A percentile compares a stretch with the other conserved stretches of the same genome.
Evolutionary conservation across 2,797 vertebrate species (phyloP).

Genomic region (Gymnoscopelus microlampas): DNA sequence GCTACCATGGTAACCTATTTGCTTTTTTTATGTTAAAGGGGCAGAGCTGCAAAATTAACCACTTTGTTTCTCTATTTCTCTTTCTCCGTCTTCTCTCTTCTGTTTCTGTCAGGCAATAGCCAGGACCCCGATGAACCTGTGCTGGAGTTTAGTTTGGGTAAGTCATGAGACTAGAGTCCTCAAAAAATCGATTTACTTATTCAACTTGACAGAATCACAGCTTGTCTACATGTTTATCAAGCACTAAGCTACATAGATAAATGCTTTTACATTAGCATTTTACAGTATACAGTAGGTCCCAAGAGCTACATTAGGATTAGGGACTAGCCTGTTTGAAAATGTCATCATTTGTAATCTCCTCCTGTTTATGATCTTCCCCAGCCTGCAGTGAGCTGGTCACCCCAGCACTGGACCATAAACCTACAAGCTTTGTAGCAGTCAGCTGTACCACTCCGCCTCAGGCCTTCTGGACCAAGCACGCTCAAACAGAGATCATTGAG

Average conservation of each 20-base stretch:
- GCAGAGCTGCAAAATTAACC: neutral
- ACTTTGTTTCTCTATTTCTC: neutral
- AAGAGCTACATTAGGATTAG: slow-evolving; percentile 45
- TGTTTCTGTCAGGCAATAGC: slow-evolving; percentile 84
- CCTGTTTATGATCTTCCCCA: slow-evolving; percentile 55
- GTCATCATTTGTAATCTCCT: slow-evolving; percentile 56
- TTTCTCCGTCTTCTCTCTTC: slow-evolving; percentile 23
- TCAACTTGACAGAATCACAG: slow-evolving; percentile 4
- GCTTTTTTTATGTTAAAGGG: slow-evolving; percentile 15
- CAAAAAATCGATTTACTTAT: neutral
- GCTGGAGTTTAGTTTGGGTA: slow-evolving; percentile 98
- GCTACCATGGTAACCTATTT: slow-evolving; percentile 54
- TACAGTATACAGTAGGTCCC: neutral
- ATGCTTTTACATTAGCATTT: slow-evolving; percentile 18
- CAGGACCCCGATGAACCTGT: slow-evolving; percentile 98
- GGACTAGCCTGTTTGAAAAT: slow-evolving; percentile 42
- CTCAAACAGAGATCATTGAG: slow-evolving; percentile 99
- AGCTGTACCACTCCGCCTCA: slow-evolving; percentile 99
- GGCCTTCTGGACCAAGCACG: slow-evolving; percentile 99
- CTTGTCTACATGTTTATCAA: slow-evolving; percentile 5
- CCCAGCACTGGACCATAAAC: slow-evolving; percentile 93
- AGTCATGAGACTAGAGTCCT: slow-evolving; percentile 46
- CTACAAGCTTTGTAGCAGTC: slow-evolving; percentile 96
- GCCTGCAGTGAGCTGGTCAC: slow-evolving; percentile 97
- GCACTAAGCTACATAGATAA: slow-evolving; percentile 6